Evolutionary conservation across 2,888 invertebrate species (phyloP).

Genomic region (Cosmia trapezina): DNA sequence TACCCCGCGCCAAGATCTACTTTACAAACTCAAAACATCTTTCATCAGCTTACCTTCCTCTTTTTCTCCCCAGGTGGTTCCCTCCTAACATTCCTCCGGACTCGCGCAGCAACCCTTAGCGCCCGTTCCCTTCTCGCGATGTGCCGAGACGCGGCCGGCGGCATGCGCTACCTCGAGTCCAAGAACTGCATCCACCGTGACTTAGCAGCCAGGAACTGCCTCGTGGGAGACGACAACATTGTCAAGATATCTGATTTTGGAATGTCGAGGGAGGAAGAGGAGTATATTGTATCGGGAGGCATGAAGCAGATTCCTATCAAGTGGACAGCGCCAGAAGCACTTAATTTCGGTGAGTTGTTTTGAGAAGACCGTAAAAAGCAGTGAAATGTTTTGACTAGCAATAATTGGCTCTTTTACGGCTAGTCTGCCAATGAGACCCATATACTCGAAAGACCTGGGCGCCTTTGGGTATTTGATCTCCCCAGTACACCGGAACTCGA

Average conservation of each 20-base stretch:
- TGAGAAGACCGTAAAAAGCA: not conserved
- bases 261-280: slow-evolving; percentile 99
- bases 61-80: slow-evolving; percentile 93
- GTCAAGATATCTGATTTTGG: slow-evolving; percentile 99
- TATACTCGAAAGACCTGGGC: not conserved
- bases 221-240: slow-evolving; percentile 95
- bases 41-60: not conserved
- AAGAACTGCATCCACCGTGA: slow-evolving; percentile 99
- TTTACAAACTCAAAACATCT: not conserved
- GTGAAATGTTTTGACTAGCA: not conserved
- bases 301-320: slow-evolving; percentile 99
- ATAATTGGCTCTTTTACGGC: too few relatives aligned
- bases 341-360: slow-evolving; percentile 94
- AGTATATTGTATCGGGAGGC: slow-evolving; percentile 98
- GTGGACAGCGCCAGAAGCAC: slow-evolving; percentile 99
- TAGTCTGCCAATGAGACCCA: not conserved
- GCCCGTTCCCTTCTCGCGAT: slow-evolving; percentile 94
- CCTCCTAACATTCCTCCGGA: slow-evolving; percentile 96
- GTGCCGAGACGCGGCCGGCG: slow-evolving; percentile 98
- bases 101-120: slow-evolving; percentile 92
- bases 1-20: not conserved
- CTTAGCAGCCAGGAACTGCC: slow-evolving; percentile 98
- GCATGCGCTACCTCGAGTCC: slow-evolving; percentile 98
- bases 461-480: too few relatives aligned
- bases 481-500: too few relatives aligned